Percentiles rank a stretch among this genome's conserved stretches.
These are phyloP conservation scores for Epiblema foenella DNA, from an alignment of 2,888 invertebrate species.

Conservation along the genomic window DNA sequence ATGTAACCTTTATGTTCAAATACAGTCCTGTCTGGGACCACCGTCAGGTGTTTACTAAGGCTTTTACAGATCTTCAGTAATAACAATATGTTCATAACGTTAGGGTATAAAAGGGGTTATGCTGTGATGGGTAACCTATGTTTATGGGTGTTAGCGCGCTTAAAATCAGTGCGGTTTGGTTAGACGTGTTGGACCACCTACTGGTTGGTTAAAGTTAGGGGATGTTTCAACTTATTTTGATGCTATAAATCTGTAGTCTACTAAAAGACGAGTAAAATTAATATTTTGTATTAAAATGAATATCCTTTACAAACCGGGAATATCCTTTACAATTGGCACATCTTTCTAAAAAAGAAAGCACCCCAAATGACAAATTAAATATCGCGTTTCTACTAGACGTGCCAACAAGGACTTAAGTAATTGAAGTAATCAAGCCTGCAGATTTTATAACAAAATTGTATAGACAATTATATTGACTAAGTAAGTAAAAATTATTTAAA, in stretches of 20 bases:
- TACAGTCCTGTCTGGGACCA: constrained; percentile 68
- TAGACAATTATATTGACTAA: no score
- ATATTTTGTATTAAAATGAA: no score
- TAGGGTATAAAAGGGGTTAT: constrained; percentile 40
- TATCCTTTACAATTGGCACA: no score
- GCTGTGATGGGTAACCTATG: constrained; percentile 32
- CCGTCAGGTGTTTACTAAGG: constrained; percentile 72
- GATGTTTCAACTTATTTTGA: background rate
- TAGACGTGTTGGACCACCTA: constrained; percentile 39
- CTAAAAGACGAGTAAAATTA: no score
- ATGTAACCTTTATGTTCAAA: constrained; percentile 70
- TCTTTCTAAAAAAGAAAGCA: no score
- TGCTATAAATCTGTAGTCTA: background rate
- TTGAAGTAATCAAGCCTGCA: no score
- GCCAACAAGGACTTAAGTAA: no score
- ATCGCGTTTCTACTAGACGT: no score
- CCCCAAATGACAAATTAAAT: no score
- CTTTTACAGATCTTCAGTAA: constrained; percentile 56
- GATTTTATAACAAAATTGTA: no score
- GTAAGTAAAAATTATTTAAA: no score
- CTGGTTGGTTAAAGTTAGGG: constrained; percentile 11
- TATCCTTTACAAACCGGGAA: no score
- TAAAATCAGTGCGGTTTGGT: constrained; percentile 41
- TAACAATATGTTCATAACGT: constrained; percentile 42
- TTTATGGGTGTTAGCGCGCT: constrained; percentile 36